Conservation (phyloP, 2,888 invertebrate genomes). For the Xanthorhoe designata region DNA sequence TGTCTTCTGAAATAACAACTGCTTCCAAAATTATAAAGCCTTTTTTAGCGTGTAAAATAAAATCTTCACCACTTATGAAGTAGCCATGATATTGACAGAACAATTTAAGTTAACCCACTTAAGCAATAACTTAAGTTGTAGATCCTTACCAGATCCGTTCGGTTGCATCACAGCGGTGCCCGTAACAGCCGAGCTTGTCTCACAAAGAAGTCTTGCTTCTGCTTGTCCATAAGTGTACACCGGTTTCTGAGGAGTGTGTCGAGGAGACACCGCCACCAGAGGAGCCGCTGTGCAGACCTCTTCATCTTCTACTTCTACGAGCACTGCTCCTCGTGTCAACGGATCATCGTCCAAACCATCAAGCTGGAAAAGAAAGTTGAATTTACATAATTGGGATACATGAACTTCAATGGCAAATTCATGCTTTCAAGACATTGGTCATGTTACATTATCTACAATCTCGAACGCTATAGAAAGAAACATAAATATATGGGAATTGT, state of each 20-base stretch:
- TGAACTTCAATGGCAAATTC: background rate
- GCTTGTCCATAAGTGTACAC: constrained; percentile 89
- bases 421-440: no score
- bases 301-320: constrained; percentile 93
- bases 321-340: constrained; percentile 89
- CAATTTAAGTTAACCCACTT: background rate
- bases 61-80: background rate
- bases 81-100: background rate
- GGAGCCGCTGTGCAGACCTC: constrained; percentile 92
- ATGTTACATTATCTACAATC: no score
- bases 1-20: constrained; percentile 67
- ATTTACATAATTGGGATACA: background rate
- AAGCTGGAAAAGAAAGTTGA: constrained; percentile 47
- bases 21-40: constrained; percentile 31
- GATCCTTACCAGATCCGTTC: constrained; percentile 65
- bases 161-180: constrained; percentile 78
- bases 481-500: no score
- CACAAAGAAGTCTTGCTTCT: constrained; percentile 80
- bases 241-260: constrained; percentile 88
- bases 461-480: no score
- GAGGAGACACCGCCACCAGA: constrained; percentile 87
- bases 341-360: constrained; percentile 68
- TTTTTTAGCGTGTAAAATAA: background rate
- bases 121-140: background rate
- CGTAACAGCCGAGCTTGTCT: constrained; percentile 75